Conservation (phyloP, 2,113 vertebrate genomes). For the Sakesphorus luctuosus region DNA sequence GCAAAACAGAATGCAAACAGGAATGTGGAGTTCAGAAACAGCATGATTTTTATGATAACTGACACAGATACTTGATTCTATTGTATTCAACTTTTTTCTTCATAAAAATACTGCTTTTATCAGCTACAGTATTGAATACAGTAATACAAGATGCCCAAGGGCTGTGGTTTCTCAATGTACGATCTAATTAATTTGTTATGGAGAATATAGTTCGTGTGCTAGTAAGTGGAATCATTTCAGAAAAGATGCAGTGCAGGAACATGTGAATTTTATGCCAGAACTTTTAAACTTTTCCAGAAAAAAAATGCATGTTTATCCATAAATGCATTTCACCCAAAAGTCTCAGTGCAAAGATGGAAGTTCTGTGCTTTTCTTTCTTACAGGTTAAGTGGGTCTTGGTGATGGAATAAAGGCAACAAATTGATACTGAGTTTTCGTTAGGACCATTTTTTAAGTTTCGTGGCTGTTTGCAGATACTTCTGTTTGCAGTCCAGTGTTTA, state of each 20-base stretch:
- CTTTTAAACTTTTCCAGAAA: not conserved
- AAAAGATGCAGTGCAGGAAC: not conserved
- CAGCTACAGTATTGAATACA: not conserved
- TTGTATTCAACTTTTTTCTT: not conserved
- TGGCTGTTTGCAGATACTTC: not conserved
- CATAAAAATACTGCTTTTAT: not conserved
- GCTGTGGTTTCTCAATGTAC: not conserved
- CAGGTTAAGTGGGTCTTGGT: not conserved
- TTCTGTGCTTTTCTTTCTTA: not conserved
- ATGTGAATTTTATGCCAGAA: not conserved
- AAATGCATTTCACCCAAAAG: not conserved
- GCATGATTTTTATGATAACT: not conserved
- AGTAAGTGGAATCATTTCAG: not conserved
- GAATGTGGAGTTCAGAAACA: not conserved
- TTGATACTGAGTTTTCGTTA: not conserved
- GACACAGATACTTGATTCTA: not conserved
- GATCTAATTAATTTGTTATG: not conserved
- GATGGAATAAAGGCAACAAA: not conserved
- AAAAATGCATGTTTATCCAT: not conserved
- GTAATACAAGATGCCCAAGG: not conserved
- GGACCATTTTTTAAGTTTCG: not conserved
- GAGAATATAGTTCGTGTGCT: not conserved
- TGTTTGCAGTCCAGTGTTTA: not conserved
- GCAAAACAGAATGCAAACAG: not conserved
- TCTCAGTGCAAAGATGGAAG: not conserved